Evolutionary conservation across 1,140 invertebrate species (phyloP), one percentile per base, ranked within the genome.

Genomic region (Centruroides vittatus): DNA sequence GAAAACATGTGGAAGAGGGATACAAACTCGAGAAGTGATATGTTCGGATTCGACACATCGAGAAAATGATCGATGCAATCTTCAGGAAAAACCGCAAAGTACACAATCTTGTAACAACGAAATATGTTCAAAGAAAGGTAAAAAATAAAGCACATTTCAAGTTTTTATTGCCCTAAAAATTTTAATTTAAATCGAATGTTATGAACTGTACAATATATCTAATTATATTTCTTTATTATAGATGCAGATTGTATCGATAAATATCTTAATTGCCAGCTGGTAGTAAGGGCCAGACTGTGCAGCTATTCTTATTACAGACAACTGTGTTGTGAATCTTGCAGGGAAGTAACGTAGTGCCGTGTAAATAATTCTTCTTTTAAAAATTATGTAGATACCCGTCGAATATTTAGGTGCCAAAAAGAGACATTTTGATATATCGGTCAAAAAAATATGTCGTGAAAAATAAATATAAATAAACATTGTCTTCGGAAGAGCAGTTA

Each of bases 231-330:
- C 52, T 34, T 60, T 58, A 67, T 66, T 61, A 23, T 59, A 73
- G 73, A 71, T 67, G 62, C 70, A n/a, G 68, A 70, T 4, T 93
- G 89, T 68, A 75, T 78, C 53, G 88, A 93, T 70, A 82, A 79
- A 67, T 80, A 86, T 65, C 67, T 74, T 10, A 86, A 86, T 70
- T 92, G 88, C 70, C 77, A 80, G 58, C 75, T 88, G 62, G 86
- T 88, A 0, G 81, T 84, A 0, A 84, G 88, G 73, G 85, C 86
- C 9, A 77, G 86, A 51, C 78, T 90, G 1, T 92, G 88, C 72
- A 81, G 80, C 68, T 89, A 88, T 70, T 81, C 83, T 60, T 89
- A 86, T 73, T 91, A 91, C 73, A 80, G 80, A 47, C 79, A 79
- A 48, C 83, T 84, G 54, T 92, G 89, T 69, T 92, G 89, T 71